Evolutionary conservation across 2,113 vertebrate genomes (phyloP), one percentile per base, ranked within the genome.

Genomic region (Grammomys surdaster): DNA sequence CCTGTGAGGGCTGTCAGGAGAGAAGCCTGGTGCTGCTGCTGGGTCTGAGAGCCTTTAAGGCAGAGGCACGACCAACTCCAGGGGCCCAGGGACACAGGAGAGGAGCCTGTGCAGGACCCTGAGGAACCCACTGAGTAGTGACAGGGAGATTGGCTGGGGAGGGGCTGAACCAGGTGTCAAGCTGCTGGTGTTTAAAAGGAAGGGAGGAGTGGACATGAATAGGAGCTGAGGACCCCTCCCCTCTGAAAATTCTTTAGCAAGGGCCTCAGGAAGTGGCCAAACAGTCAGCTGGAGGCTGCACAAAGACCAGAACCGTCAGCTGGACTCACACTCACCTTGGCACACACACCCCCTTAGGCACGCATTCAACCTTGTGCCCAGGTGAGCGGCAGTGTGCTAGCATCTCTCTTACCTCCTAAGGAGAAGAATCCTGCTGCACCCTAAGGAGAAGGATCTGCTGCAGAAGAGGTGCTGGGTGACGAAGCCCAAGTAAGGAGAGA

Each of bases 171-270:
- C 17, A 86, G 28, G 82, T 67, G 16, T 7, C 40, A 36, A 17
- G 16, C 26, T 67, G 26, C 43, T 28, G 40, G 75, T 16, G 24
- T 31, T 77, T 10, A 31, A 20, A 48, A 48, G 43, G 19, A 9
- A 51, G 19, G 43, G 5, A 5, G 17, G 28, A 16, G n/a, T 19
- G 20, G 26, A 11, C 46, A 40, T 0, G 0, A 43, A 2, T 46
- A 31, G 46, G 65, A 75, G 26, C 11, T 16, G 51, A n/a, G 51
- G 13, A 58, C 13, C 51, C 24, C 58, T 31, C 12, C 7, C 19
- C 58, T 31, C 17, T 5, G 6, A 36, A n/a, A n/a, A n/a, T 31
- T 63, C 33, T 51, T 65, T 19, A 88, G 70, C 26, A 51, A 11
- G 65, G 48, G 24, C 0, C 0, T 19, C 26, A 3, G 24, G 60